Evolutionary conservation across 2,113 vertebrate species (phyloP).

Genomic region (Rousettus leschenaultii): DNA sequence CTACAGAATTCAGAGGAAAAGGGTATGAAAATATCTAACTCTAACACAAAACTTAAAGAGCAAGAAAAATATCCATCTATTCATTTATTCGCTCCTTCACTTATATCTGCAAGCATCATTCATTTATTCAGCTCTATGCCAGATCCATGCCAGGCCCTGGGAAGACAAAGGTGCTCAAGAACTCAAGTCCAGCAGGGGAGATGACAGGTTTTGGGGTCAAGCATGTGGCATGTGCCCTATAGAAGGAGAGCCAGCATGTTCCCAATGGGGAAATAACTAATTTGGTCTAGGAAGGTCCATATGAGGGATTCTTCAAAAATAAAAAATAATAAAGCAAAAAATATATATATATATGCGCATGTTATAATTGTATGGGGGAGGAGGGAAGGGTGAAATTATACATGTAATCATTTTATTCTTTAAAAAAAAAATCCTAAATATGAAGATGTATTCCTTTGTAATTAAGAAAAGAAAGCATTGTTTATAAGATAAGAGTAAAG

Average conservation of each 20-base stretch:
- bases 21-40: background rate
- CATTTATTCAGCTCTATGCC: background rate
- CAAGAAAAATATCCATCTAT: background rate
- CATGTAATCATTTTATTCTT: background rate
- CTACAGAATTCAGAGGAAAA: background rate
- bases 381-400: background rate
- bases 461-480: background rate
- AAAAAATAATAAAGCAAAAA: too few relatives aligned
- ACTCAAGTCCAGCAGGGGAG: background rate
- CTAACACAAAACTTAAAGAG: background rate
- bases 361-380: background rate
- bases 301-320: background rate
- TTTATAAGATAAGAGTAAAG: slow-evolving; percentile 22
- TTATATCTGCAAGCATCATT: background rate
- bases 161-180: background rate
- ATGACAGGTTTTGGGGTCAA: background rate
- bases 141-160: background rate
- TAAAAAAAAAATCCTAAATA: background rate
- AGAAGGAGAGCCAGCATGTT: background rate
- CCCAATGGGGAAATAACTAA: background rate
- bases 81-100: background rate
- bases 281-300: background rate
- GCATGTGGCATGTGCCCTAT: background rate
- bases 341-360: background rate
- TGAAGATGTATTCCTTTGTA: background rate